These are phyloP conservation scores for Eublepharis macularius DNA, from an alignment of 2,113 vertebrate genomes.

Conservation along the genomic window DNA sequence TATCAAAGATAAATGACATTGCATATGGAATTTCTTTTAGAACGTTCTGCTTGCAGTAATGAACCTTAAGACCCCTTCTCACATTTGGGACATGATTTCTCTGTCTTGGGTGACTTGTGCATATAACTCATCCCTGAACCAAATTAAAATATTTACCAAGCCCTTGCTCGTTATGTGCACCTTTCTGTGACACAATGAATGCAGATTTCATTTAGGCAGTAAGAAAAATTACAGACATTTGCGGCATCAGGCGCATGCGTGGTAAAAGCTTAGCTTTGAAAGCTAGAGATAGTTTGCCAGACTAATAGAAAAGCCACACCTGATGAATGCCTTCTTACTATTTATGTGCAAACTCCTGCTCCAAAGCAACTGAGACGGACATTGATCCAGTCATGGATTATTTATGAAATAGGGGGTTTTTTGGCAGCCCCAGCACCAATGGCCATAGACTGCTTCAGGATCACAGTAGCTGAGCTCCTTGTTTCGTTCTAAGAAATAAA, in stretches of 20 bases:
- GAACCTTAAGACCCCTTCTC: too few relatives aligned
- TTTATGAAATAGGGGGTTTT: background rate
- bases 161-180: background rate
- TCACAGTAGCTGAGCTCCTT: conserved; percentile 16
- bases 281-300: background rate
- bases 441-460: background rate
- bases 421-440: background rate
- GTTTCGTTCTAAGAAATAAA: conserved; percentile 40
- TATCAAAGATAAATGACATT: too few relatives aligned
- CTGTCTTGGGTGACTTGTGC: too few relatives aligned
- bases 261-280: background rate
- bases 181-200: background rate
- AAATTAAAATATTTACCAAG: background rate
- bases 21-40: too few relatives aligned
- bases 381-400: too few relatives aligned
- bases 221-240: background rate
- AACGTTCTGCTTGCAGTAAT: too few relatives aligned
- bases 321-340: background rate
- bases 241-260: background rate
- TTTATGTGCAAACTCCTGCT: background rate
- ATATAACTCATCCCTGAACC: background rate
- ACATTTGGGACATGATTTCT: too few relatives aligned
- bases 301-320: background rate
- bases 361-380: background rate
- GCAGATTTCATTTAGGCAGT: background rate